Conservation (phyloP, 2,888 invertebrate species). For the Cantharis nigra region DNA sequence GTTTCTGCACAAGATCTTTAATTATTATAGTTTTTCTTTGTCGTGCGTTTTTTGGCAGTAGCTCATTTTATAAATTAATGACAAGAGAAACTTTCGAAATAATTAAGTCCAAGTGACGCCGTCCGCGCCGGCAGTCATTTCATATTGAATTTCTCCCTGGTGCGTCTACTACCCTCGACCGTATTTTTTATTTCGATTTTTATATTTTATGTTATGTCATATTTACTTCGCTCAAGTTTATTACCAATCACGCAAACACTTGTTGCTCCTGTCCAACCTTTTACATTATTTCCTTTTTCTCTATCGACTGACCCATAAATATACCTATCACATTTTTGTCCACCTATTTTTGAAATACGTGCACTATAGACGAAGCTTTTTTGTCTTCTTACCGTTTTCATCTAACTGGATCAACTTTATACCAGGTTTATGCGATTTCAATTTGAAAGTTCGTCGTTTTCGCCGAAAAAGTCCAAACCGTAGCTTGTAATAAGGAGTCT, state of each 20-base stretch:
- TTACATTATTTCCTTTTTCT: neutral
- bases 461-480: no score
- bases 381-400: neutral
- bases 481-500: no score
- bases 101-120: neutral
- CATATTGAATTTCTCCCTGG: neutral
- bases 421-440: neutral
- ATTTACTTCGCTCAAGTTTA: neutral
- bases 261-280: constrained; percentile 24
- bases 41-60: neutral
- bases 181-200: neutral
- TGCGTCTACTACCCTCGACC: neutral
- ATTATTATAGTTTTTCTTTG: constrained; percentile 22
- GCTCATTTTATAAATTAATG: neutral
- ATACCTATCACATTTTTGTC: neutral
- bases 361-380: neutral
- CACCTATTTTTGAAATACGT: neutral
- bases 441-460: no score
- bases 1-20: constrained; percentile 17
- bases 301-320: neutral
- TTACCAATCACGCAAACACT: constrained; percentile 25
- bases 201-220: neutral
- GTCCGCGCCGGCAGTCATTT: neutral
- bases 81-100: neutral
- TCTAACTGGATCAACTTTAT: neutral